These are phyloP conservation scores for Drosophila littoralis DNA, from an alignment of 1,140 invertebrate species.

Conservation along the genomic window DNA sequence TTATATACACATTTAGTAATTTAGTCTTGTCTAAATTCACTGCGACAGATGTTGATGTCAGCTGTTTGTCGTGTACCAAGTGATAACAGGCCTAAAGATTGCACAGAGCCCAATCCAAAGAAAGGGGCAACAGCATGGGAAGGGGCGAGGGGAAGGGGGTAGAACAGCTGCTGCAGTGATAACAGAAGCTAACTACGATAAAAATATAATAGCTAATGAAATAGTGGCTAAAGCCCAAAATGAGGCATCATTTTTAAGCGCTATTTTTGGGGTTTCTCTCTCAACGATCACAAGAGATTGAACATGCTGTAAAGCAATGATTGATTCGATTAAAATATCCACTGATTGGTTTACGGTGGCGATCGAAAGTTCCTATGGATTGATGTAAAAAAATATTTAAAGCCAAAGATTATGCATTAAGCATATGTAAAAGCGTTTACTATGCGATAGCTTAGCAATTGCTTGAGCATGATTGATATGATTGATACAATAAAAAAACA, in stretches of 20 bases:
- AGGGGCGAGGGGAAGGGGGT: not conserved
- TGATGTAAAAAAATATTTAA: no score
- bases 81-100: conserved; percentile 61
- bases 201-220: not conserved
- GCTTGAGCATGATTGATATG: no score
- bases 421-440: no score
- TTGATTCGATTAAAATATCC: not conserved
- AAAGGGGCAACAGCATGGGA: conserved; percentile 22
- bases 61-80: conserved; percentile 59
- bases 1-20: conserved; percentile 58
- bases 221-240: not conserved
- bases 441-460: no score
- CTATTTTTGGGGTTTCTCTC: no score
- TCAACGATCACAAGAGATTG: not conserved
- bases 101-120: conserved; percentile 25
- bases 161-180: conserved; percentile 21
- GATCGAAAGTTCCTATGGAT: no score
- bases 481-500: no score
- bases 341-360: no score
- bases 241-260: not conserved
- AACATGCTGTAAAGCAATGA: not conserved
- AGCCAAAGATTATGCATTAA: no score
- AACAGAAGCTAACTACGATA: not conserved
- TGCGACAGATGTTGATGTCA: conserved; percentile 75
- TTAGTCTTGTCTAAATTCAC: conserved; percentile 68